phyloP scores from a whole-genome alignment of 1,140 invertebrate genomes.

The Eciton burchellii region DNA sequence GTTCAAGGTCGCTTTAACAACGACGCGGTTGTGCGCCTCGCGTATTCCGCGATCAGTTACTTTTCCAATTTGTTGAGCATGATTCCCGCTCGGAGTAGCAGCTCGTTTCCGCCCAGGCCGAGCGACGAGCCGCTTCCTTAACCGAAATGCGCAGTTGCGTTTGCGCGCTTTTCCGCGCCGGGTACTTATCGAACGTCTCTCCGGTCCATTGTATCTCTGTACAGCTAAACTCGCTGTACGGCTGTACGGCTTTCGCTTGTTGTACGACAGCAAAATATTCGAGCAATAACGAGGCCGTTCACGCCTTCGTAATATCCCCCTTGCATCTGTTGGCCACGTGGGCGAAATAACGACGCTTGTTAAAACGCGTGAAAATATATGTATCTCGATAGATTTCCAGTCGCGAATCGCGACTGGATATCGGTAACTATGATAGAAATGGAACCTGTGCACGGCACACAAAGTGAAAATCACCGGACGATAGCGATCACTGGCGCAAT shows the following conservation, averaged over 20 bases:
- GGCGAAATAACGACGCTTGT: neutral
- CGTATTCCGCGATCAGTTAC: slow-evolving; percentile 24
- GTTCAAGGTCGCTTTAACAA: slow-evolving; percentile 48
- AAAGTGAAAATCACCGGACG: too few relatives aligned
- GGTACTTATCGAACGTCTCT: neutral
- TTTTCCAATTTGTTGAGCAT: neutral
- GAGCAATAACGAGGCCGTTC: slow-evolving; percentile 35
- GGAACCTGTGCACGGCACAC: too few relatives aligned
- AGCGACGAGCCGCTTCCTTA: neutral
- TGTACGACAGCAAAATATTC: neutral
- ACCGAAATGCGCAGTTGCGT: neutral
- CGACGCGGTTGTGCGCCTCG: neutral
- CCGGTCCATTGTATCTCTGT: too few relatives aligned
- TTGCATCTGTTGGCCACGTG: slow-evolving; percentile 46
- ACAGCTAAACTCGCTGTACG: neutral
- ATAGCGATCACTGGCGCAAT: too few relatives aligned
- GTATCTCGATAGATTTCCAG: slow-evolving; percentile 6
- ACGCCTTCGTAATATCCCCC: neutral
- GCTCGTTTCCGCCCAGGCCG: neutral
- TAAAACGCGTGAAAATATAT: slow-evolving; percentile 15
- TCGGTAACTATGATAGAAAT: too few relatives aligned
- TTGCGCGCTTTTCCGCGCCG: neutral
- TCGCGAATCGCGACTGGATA: neutral
- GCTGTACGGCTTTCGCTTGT: neutral
- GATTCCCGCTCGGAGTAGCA: neutral